Conservation (phyloP, 1,140 invertebrate species). For the Neocloeon triangulifer region DNA sequence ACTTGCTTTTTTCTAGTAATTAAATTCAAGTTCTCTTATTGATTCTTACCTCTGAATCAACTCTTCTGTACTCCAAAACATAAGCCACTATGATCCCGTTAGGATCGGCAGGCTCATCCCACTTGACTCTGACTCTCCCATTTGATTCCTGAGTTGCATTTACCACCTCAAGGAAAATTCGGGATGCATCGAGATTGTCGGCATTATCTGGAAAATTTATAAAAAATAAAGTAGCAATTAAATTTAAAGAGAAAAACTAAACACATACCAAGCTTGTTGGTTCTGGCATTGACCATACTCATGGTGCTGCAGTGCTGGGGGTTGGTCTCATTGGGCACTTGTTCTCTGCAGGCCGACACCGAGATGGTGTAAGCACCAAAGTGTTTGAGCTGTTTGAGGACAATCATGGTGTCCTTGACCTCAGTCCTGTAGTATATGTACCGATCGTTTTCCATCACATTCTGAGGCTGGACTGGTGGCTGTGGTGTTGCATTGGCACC, state of each 20-base stretch:
- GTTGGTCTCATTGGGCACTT: slow-evolving; percentile 18
- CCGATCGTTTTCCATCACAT: too few species aligned
- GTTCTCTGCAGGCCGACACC: slow-evolving; percentile 44
- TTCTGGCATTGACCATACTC: slow-evolving; percentile 22
- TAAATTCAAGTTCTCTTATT: too few species aligned
- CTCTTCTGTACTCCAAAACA: slow-evolving; percentile 43
- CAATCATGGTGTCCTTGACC: slow-evolving; percentile 16
- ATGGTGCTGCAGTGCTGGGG: slow-evolving; percentile 16
- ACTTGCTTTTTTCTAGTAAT: too few species aligned
- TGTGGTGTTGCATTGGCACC: too few species aligned
- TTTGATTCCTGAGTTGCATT: slow-evolving; percentile 11
- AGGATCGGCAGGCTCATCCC: slow-evolving; percentile 56
- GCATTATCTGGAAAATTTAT: slow-evolving; percentile 9
- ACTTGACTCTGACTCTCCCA: slow-evolving; percentile 25
- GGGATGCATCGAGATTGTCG: slow-evolving; percentile 14
- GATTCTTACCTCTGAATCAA: slow-evolving; percentile 34
- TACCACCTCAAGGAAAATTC: slow-evolving; percentile 11
- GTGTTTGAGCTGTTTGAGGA: slow-evolving; percentile 39
- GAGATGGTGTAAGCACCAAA: slow-evolving; percentile 45
- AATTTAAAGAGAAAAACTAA: background rate
- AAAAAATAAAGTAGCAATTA: background rate
- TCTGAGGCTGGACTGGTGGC: too few species aligned
- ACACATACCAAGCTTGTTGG: slow-evolving; percentile 11
- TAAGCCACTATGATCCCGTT: slow-evolving; percentile 74
- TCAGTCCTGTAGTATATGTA: too few species aligned